Conservation (phyloP, 2,888 invertebrate genomes). For the Caradrina clavipalpis region DNA sequence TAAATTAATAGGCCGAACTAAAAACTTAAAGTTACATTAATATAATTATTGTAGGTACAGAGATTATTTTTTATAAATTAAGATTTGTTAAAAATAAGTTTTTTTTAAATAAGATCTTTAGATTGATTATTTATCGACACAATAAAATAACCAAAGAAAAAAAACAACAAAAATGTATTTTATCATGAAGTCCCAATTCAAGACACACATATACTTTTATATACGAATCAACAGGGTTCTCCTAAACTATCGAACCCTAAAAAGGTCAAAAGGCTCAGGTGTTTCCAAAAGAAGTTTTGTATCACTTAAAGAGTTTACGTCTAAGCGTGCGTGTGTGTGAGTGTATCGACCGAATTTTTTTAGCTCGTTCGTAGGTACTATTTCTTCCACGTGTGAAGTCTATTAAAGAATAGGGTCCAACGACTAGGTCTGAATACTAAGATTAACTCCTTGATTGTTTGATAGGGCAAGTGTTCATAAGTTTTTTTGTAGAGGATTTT, state of each 20-base stretch:
- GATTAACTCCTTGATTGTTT: too few relatives aligned
- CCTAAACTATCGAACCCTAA: neutral
- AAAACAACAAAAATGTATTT: neutral
- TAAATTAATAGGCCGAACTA: too few relatives aligned
- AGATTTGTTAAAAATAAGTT: too few relatives aligned
- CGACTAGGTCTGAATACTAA: too few relatives aligned
- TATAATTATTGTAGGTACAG: too few relatives aligned
- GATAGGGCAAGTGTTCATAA: too few relatives aligned
- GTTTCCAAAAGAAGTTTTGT: constrained; percentile 14
- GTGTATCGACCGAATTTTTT: neutral
- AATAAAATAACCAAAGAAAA: neutral
- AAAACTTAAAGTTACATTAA: too few relatives aligned
- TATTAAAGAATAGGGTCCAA: neutral
- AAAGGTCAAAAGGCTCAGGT: constrained; percentile 36
- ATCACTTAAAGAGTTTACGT: constrained; percentile 12
- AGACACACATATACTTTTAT: neutral
- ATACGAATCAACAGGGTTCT: neutral
- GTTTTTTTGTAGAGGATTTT: too few relatives aligned
- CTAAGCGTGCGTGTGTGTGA: neutral
- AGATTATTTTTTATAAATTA: too few relatives aligned
- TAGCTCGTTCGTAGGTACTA: neutral
- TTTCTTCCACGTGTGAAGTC: neutral
- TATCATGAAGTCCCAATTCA: neutral
- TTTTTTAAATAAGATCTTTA: too few relatives aligned
- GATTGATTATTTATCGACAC: too few relatives aligned